Conservation (phyloP, 2,797 vertebrate species). For the Sebastes oblongus region DNA sequence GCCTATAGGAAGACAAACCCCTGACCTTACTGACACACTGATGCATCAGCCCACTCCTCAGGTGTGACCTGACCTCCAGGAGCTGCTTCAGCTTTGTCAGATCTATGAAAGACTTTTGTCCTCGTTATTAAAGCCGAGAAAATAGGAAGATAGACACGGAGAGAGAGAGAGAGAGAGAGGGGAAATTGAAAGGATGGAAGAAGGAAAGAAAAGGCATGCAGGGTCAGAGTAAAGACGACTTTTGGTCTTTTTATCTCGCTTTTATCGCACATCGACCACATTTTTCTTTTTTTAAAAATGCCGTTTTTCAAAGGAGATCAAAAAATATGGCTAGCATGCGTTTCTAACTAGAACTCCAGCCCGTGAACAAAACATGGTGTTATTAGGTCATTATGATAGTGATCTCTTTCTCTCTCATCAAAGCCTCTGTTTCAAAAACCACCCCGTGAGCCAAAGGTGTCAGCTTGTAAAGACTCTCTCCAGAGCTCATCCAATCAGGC, state of each 20-base stretch:
- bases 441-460: slow-evolving; percentile 72
- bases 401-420: slow-evolving; percentile 59
- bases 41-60: slow-evolving; percentile 36
- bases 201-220: slow-evolving; percentile 31
- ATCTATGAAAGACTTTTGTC: slow-evolving; percentile 26
- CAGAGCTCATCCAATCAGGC: slow-evolving; percentile 62
- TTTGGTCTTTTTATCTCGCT: slow-evolving; percentile 43
- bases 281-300: slow-evolving; percentile 1
- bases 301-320: slow-evolving; percentile 60
- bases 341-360: slow-evolving; percentile 49
- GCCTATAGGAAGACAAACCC: slow-evolving; percentile 24
- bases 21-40: slow-evolving; percentile 42
- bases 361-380: slow-evolving; percentile 14
- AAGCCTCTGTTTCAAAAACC: slow-evolving; percentile 64
- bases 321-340: slow-evolving; percentile 50
- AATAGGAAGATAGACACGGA: slow-evolving; percentile 10
- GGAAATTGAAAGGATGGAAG: slow-evolving; percentile 24
- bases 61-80: slow-evolving; percentile 41
- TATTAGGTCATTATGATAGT: slow-evolving; percentile 66
- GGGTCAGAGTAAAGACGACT: slow-evolving; percentile 43
- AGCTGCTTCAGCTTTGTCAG: slow-evolving; percentile 17
- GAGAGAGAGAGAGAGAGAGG: background rate
- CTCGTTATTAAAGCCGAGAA: slow-evolving; percentile 32
- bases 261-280: slow-evolving; percentile 43
- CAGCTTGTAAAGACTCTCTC: slow-evolving; percentile 72